Base-by-base conservation (phyloP, 2,888 invertebrate species). In the Lymantria monacha region DNA sequence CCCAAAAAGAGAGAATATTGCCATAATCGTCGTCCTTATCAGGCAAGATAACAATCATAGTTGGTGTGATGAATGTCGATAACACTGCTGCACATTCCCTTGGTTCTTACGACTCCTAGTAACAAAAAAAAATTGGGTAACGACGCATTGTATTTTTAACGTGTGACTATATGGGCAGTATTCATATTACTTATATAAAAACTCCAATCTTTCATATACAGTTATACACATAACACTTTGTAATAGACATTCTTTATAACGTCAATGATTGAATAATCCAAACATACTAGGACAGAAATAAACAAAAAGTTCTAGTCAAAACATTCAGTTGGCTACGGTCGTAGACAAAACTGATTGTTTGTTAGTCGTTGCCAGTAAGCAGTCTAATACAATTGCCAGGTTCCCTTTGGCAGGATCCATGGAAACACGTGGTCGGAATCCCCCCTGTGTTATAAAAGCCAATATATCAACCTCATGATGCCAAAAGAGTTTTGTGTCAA, bases 281-380 rank as follows among this genome's bases (percentile, higher is more conserved):
- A 55, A 54, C 46, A 51, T 47, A 30, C 49, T 13, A 22, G 22
- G 30, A 12, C 46, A 47, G 51, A 52, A 52, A 69, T 69, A 75
- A 75, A 74, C 78, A 78, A 70, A 68, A 65, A 57, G 54, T 53
- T 55, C 66, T 77, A 79, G 85, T 79, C 85, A 85, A 70, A 85
- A 85, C 85, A 84, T 60, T 54, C 60, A 69, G 66, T 80, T 81
- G 80, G 81, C 81, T 57, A 62, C 59, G 49, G 48, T 56, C 68
- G 68, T 74, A 81, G 79, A 80, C 81, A 64, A 56, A 61, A 54
- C 66, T 69, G 72, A 64, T 58, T 43, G 67, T 58, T 54, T 60
- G 70, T 74, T 77, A 79, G 72, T 77, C 84, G 72, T 76, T 85
- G 80, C 78, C 86, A 85, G 86, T 85, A 83, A 79, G 84, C 70